phyloP scores from a whole-genome alignment of 2,113 vertebrate species.

The Alligator mississippiensis region DNA sequence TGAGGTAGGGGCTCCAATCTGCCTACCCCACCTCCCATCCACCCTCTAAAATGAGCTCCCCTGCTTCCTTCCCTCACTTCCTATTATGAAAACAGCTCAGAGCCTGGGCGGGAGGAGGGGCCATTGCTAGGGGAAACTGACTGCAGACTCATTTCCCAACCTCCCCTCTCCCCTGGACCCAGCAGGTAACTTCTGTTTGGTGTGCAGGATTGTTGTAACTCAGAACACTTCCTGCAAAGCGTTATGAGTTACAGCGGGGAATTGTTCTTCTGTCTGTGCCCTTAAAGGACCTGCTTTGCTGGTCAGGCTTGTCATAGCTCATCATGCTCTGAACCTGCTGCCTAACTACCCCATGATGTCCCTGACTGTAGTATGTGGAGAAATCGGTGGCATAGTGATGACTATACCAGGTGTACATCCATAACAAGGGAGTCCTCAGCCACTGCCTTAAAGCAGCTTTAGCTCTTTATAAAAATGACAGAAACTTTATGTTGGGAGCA shows the following conservation, averaged over 20 bases:
- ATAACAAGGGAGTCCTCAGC: fast-evolving
- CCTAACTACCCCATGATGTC: background rate
- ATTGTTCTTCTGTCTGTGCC: too few relatives aligned
- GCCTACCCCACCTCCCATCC: too few relatives aligned
- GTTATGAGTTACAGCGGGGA: too few relatives aligned
- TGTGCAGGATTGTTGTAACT: background rate
- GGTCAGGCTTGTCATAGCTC: background rate
- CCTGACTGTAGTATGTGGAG: background rate
- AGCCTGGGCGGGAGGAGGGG: background rate
- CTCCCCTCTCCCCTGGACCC: too few relatives aligned
- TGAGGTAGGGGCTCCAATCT: too few relatives aligned
- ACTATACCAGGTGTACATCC: fast-evolving
- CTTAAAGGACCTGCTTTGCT: background rate
- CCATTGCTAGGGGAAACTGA: background rate
- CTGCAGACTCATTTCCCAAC: too few relatives aligned
- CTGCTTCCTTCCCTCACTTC: background rate
- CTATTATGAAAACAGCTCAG: background rate
- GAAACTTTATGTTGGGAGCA: background rate
- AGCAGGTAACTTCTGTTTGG: background rate
- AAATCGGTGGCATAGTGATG: fast-evolving
- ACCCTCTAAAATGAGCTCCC: too few relatives aligned
- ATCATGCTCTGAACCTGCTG: fast-evolving
- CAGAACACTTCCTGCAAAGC: too few relatives aligned
- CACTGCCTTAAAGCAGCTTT: background rate
- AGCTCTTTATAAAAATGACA: background rate